phyloP scores from a whole-genome alignment of 30 jellyfish, hydroid and myxozoan genomes.

The Pseudorhiza aurosa region DNA sequence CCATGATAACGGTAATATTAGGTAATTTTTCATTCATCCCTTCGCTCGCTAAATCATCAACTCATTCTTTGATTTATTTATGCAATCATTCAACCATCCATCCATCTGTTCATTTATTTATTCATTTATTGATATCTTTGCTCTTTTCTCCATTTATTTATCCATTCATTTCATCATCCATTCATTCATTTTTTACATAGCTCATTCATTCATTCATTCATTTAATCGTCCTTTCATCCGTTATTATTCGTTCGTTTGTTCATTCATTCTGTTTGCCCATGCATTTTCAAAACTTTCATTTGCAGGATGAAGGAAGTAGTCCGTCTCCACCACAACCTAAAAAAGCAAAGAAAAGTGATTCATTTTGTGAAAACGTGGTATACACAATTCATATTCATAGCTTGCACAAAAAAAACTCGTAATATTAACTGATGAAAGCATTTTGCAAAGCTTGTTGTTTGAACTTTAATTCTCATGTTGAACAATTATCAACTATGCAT shows the following conservation, averaged over 20 bases:
- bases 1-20: conserved; percentile 14
- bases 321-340: conserved; percentile 97
- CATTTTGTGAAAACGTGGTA: conserved; percentile 72
- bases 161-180: too few relatives aligned
- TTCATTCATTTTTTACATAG: too few relatives aligned
- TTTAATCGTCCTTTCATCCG: too few relatives aligned
- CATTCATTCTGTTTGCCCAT: too few relatives aligned
- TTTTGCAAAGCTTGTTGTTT: not conserved
- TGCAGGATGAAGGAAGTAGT: conserved; percentile 75
- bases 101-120: not conserved
- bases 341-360: conserved; percentile 82
- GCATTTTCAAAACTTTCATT: not conserved
- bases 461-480: not conserved
- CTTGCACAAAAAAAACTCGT: too few relatives aligned
- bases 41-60: not conserved
- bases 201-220: too few relatives aligned
- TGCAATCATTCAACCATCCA: not conserved
- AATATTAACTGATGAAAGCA: too few relatives aligned
- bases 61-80: not conserved
- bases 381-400: not conserved
- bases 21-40: not conserved
- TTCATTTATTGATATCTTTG: not conserved
- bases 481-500: too few relatives aligned
- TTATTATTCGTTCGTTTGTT: too few relatives aligned
- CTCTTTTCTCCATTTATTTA: not conserved